Evolutionary conservation across 2,113 vertebrate species (phyloP).

Genomic region (Odocoileus hemionus): DNA sequence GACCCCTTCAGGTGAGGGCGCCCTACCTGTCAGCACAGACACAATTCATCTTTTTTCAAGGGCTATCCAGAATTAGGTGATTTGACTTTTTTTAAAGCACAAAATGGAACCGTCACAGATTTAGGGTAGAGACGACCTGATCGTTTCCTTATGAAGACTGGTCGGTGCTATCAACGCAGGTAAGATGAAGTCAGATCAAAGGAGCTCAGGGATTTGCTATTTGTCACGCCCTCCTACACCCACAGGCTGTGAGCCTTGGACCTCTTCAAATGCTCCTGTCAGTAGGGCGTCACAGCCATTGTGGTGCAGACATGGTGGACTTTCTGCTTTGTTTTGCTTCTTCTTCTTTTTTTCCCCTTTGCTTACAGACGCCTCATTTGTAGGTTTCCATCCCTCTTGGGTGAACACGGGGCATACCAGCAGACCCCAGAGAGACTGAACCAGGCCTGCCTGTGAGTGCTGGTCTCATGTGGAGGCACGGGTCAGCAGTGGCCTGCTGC

Average conservation of each 20-base stretch:
- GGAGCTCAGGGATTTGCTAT: neutral
- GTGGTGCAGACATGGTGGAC: accelerated
- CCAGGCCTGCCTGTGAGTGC: neutral
- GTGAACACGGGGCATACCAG: neutral
- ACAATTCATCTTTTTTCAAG: neutral
- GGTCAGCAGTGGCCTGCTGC: neutral
- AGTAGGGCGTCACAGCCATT: too few relatives aligned
- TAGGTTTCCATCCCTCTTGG: neutral
- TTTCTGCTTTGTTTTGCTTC: neutral
- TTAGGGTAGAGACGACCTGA: neutral
- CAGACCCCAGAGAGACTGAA: neutral
- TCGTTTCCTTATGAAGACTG: neutral
- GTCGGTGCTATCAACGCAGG: accelerated
- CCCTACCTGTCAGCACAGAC: neutral
- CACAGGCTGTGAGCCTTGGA: neutral
- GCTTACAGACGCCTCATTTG: neutral
- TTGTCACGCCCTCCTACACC: accelerated
- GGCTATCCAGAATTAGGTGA: neutral
- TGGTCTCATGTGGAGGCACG: neutral
- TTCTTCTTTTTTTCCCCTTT: neutral
- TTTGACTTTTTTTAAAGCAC: neutral
- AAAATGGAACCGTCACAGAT: neutral
- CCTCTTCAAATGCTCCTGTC: neutral
- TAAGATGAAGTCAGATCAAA: neutral
- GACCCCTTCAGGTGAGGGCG: neutral